These are phyloP conservation scores for Pelosia muscerda DNA, from an alignment of 2,888 invertebrate genomes.

Conservation along the genomic window DNA sequence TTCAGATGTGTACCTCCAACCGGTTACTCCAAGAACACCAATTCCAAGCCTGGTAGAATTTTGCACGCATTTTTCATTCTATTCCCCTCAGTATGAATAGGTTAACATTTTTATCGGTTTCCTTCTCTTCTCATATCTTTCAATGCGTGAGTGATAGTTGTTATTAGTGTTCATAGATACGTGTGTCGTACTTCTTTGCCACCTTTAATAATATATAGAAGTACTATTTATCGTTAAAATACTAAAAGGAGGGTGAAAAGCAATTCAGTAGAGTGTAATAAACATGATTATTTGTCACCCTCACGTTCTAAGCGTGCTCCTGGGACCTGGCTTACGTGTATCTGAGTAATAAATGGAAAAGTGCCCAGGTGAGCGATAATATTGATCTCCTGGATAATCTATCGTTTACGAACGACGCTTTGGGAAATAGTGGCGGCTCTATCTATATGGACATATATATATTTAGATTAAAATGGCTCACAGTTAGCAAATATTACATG, in stretches of 20 bases:
- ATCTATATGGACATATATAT: not conserved
- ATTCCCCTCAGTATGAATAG: too few species aligned
- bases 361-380: slow-evolving; percentile 18
- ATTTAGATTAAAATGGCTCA: not conserved
- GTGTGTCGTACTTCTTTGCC: too few species aligned
- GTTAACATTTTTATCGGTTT: too few species aligned
- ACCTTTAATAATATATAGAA: too few species aligned
- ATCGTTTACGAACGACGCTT: slow-evolving; percentile 9
- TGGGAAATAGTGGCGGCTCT: slow-evolving; percentile 8
- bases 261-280: not conserved
- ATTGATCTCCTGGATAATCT: slow-evolving; percentile 5
- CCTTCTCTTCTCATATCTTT: too few species aligned
- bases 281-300: not conserved
- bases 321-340: not conserved
- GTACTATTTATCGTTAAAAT: not conserved
- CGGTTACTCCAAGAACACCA: too few species aligned
- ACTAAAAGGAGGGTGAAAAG: slow-evolving; percentile 1
- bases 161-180: too few species aligned
- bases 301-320: not conserved
- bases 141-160: too few species aligned
- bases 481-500: not conserved
- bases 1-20: too few species aligned
- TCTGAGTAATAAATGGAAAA: slow-evolving; percentile 16
- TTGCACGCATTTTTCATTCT: too few species aligned
- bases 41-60: too few species aligned